phyloP scores from a whole-genome alignment of 1,140 invertebrate genomes.

The Drosophila ananassae region DNA sequence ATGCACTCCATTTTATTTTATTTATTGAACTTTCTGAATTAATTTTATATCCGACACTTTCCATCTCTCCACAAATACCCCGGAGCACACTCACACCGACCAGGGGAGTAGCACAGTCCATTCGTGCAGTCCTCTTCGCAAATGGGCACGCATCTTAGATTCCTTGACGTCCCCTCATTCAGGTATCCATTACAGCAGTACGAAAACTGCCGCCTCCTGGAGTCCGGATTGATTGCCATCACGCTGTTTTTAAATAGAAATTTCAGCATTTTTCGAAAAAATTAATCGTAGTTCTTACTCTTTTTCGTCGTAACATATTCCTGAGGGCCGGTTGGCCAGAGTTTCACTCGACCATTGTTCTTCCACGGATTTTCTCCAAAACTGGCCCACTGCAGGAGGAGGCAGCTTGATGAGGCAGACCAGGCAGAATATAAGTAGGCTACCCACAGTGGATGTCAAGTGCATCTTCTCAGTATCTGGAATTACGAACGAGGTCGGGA shows the following conservation, averaged over 20 bases:
- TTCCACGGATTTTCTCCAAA: constrained; percentile 35
- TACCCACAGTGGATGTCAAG: constrained; percentile 37
- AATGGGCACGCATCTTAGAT: constrained; percentile 85
- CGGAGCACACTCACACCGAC: constrained; percentile 84
- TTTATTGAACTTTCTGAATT: background rate
- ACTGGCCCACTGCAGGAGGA: constrained; percentile 31
- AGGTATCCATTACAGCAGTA: constrained; percentile 69
- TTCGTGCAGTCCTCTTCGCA: constrained; percentile 86
- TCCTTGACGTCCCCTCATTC: constrained; percentile 30
- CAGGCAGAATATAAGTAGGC: constrained; percentile 42
- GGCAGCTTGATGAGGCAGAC: constrained; percentile 12
- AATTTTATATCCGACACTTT: constrained; percentile 21
- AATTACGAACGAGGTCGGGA: constrained; percentile 25
- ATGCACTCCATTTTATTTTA: background rate
- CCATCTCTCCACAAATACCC: constrained; percentile 47
- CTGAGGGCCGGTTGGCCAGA: constrained; percentile 38
- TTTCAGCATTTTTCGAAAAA: background rate
- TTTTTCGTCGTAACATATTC: constrained; percentile 53
- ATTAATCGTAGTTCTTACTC: constrained; percentile 12
- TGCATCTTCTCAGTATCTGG: constrained; percentile 24
- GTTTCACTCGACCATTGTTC: constrained; percentile 18
- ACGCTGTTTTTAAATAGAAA: constrained; percentile 12
- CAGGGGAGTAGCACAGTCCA: constrained; percentile 85
- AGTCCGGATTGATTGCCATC: constrained; percentile 54
- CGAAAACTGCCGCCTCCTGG: constrained; percentile 58